Evolutionary conservation across 2,888 invertebrate genomes (phyloP), one percentile per base, ranked within the genome.

Genomic region (Cryptops parisi): DNA sequence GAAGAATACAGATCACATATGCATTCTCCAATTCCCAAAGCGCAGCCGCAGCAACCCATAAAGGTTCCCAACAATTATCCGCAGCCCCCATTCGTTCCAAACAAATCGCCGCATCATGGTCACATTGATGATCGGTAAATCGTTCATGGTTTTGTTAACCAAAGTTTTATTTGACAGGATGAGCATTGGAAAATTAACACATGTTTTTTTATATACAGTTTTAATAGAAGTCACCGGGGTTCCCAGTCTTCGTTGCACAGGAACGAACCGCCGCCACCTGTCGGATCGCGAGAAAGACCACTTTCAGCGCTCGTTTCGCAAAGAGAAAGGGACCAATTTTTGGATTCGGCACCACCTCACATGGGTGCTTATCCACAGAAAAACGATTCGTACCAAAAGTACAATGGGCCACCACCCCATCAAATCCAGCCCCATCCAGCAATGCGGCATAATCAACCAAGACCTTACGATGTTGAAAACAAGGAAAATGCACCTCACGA

Each of bases 1-100:
- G 84, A 65, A 71, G 84, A 54, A 79, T 80, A 54, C 58, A 64
- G 64, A 53, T 61, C 64, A 22, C 68, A 64, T 45, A 60, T 59
- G 5, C 59, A 56, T 15, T 58, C 59, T 19, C 65, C 65, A 19
- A 65, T 19, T 41, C 17, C 12, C 12, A 12, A 41, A 17, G 43
- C 43, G 6, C 43, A 41, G 17, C 52, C 49, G 15, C 49, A 45
- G 24, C 54, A 54, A 23, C 53, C 50, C 6, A 21, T 47, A 23
- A 26, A 24, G 45, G 22, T 46, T 26, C 47, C 33, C 22, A n/a
- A 47, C 5, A n/a, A 19, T 46, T 52, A 33, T 12, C 54, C 38
- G 54, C 46, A 44, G 21, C 52, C 26, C 5, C 43, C 43, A 15
- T 33, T 33, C 17, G 43, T n/a, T n/a, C 17, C 43, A 41, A 6